Evolutionary conservation across 2,797 vertebrate genomes (phyloP).

Genomic region (Oceanodroma leucorhoa): DNA sequence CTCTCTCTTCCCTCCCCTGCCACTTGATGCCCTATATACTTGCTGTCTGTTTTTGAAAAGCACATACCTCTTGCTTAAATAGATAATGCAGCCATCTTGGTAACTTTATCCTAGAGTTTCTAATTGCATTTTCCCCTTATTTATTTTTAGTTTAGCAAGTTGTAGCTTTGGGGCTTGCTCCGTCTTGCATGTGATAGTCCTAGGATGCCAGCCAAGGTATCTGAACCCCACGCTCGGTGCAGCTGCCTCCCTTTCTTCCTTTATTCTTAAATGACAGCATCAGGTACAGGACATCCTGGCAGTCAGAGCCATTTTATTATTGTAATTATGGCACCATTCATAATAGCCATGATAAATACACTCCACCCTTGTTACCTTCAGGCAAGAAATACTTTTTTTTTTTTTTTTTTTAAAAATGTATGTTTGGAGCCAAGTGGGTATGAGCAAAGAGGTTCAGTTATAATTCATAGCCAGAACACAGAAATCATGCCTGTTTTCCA

Average conservation of each 20-base stretch:
- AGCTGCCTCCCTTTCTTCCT: constrained; percentile 44
- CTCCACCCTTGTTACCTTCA: constrained; percentile 50
- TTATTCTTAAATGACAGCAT: constrained; percentile 53
- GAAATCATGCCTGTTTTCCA: background rate
- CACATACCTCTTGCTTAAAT: constrained; percentile 51
- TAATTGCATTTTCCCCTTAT: constrained; percentile 68
- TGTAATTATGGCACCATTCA: constrained; percentile 55
- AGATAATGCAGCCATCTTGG: constrained; percentile 73
- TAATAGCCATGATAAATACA: constrained; percentile 51
- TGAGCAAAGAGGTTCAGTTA: constrained; percentile 7
- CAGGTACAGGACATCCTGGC: constrained; percentile 61
- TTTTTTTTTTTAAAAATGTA: background rate
- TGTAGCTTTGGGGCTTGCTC: constrained; percentile 66
- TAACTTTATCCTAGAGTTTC: constrained; percentile 72
- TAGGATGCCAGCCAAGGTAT: constrained; percentile 57
- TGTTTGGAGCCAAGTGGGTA: constrained; percentile 40
- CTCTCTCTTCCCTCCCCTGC: constrained; percentile 40
- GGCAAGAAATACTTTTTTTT: constrained; percentile 40
- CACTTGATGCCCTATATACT: constrained; percentile 55
- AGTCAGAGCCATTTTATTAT: constrained; percentile 56
- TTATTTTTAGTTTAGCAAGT: constrained; percentile 75
- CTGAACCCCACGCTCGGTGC: background rate
- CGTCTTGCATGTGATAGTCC: constrained; percentile 59
- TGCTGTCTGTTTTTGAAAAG: constrained; percentile 45
- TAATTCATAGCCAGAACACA: constrained; percentile 7